Evolutionary conservation across 2,888 invertebrate genomes (phyloP), one percentile per base, ranked within the genome.

Genomic region (Gari tellinella): DNA sequence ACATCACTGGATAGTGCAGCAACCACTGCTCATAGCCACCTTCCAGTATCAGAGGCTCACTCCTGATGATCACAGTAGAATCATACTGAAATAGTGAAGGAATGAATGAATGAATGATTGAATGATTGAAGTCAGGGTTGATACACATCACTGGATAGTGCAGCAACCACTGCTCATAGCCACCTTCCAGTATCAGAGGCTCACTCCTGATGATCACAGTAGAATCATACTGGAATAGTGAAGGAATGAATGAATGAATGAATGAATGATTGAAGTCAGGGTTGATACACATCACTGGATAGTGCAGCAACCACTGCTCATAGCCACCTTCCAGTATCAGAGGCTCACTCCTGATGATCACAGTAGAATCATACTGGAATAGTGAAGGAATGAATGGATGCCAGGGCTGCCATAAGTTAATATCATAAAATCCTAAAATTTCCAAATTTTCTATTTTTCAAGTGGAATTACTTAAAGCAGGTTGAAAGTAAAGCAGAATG

Each of bases 21-120:
- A 96, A 92, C 94, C 96, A 96, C 88, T 96, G 95, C 63, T 95
- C 94, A 90, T 96, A 97, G 0, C 98, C 98, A 0, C 97, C 96
- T 66, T 94, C 92, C n/a, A 98, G 92, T 2, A 96, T 94, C 56
- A 95, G 93, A 14, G 96, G 96, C 37, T 94, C 94, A 25, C 94
- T 94, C 43, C 95, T 93, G 88, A 96, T 95, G 0, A 93, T 94
- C 38, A 94, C 94, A 68, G 94, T 94, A 0, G 94, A 94, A 92
- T 97, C 97, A 96, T 96, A 97, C 95, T 96, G 92, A 25, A 92
- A 92, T 49, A 48, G 10, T 41, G 40, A 53, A 17, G 40, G n/a
- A n/a, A n/a, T n/a, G n/a, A n/a, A n/a, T n/a, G n/a, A n/a, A n/a
- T n/a, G n/a, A n/a, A n/a, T n/a, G n/a, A n/a, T n/a, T n/a, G n/a